phyloP scores from a whole-genome alignment of 2,888 invertebrate genomes.

The Scaptomyza caliginosa region DNA sequence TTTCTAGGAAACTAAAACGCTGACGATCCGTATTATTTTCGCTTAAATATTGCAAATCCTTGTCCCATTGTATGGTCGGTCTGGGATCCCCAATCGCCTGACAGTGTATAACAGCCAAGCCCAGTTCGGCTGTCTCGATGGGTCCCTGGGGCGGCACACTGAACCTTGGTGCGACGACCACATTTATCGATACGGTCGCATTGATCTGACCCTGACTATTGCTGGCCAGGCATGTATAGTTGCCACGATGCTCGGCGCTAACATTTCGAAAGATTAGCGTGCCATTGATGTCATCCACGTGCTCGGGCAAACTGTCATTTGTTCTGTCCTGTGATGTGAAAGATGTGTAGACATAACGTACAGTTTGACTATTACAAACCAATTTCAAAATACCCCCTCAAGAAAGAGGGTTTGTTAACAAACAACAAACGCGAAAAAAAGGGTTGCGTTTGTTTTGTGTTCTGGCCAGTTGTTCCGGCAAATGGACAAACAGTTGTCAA shows the following conservation, averaged over 20 bases:
- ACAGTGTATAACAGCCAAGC: conserved; percentile 91
- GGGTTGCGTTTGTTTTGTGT: conserved; percentile 4
- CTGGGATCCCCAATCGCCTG: conserved; percentile 94
- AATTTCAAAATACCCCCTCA: conserved; percentile 50
- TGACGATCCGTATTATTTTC: conserved; percentile 83
- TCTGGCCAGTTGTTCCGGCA: conserved; percentile 44
- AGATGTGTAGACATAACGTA: conserved; percentile 20
- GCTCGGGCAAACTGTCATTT: conserved; percentile 88
- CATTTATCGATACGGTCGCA: conserved; percentile 92
- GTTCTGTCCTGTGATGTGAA: conserved; percentile 84
- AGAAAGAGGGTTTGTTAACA: not conserved
- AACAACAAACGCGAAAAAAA: not conserved
- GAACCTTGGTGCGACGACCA: conserved; percentile 94
- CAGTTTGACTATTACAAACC: conserved; percentile 55
- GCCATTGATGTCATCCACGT: conserved; percentile 93
- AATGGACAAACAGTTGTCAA: conserved; percentile 78
- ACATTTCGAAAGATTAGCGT: conserved; percentile 93
- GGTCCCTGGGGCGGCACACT: conserved; percentile 89
- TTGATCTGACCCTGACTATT: conserved; percentile 92
- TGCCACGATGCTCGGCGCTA: conserved; percentile 90
- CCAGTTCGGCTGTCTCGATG: conserved; percentile 90
- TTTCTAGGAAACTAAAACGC: conserved; percentile 89
- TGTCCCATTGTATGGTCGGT: conserved; percentile 96
- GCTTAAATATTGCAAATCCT: conserved; percentile 87
- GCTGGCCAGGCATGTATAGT: conserved; percentile 93